Evolutionary conservation across 2,888 invertebrate genomes (phyloP).

Genomic region (Xestia ashworthii): DNA sequence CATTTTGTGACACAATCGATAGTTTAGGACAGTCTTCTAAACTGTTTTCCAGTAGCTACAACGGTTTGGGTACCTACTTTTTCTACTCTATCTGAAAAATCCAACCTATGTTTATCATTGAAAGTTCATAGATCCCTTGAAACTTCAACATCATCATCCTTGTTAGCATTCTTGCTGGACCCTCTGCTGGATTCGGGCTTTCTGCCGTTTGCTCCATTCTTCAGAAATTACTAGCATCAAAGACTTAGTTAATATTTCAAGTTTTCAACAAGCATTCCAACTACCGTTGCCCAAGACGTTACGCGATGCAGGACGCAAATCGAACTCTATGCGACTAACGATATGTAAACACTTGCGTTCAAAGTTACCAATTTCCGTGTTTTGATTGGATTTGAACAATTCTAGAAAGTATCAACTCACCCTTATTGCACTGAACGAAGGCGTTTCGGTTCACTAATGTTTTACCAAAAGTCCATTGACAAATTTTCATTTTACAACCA

Average conservation of each 20-base stretch:
- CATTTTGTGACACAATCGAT: neutral
- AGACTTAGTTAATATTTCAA: conserved; percentile 18
- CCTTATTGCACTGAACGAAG: neutral
- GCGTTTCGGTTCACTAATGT: no score
- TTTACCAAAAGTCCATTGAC: no score
- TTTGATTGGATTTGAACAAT: neutral
- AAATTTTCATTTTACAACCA: no score
- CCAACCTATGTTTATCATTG: neutral
- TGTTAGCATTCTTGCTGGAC: neutral
- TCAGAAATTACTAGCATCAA: neutral
- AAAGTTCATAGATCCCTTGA: neutral
- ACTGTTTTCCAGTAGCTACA: neutral
- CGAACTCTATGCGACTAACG: conserved; percentile 30
- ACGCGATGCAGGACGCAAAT: conserved; percentile 34
- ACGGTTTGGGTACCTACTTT: neutral
- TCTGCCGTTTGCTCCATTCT: neutral
- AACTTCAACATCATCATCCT: neutral
- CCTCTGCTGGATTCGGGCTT: neutral
- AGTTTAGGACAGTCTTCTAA: neutral
- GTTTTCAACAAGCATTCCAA: conserved; percentile 5
- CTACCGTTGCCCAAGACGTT: conserved; percentile 20
- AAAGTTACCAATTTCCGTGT: conserved; percentile 8
- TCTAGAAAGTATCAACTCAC: neutral
- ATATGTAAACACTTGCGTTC: conserved; percentile 33
- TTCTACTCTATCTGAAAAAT: neutral